These are phyloP conservation scores for Todiramphus chloris DNA, from an alignment of 2,113 vertebrate genomes.

Conservation along the genomic window DNA sequence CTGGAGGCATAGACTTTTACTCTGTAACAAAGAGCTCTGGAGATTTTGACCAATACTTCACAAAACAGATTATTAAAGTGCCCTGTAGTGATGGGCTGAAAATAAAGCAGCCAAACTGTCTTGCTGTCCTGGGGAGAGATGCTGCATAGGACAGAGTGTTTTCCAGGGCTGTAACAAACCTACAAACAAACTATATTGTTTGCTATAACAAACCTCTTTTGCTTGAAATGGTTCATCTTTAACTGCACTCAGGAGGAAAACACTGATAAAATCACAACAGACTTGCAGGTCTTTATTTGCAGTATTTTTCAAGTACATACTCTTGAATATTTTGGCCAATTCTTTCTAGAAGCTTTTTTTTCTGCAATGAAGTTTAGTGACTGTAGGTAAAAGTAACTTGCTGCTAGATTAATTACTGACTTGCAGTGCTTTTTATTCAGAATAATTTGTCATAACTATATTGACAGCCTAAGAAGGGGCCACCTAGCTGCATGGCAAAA, in stretches of 20 bases:
- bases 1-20: background rate
- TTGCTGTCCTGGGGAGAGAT: background rate
- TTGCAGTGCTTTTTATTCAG: background rate
- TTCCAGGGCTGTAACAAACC: background rate
- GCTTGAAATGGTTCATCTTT: background rate
- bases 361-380: background rate
- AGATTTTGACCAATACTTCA: background rate
- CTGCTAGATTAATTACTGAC: background rate
- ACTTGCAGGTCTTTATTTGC: background rate
- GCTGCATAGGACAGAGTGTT: background rate
- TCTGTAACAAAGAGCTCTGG: background rate
- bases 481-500: background rate
- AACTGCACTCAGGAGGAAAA: background rate
- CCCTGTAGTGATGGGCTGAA: background rate
- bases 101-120: background rate
- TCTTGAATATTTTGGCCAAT: background rate
- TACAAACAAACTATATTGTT: background rate
- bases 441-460: background rate
- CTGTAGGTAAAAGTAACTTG: background rate
- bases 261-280: background rate
- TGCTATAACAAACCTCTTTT: background rate
- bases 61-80: background rate
- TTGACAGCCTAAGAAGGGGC: background rate
- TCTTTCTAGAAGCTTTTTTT: background rate
- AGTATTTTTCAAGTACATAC: background rate